Percentiles rank a stretch among this genome's conserved stretches.
These are phyloP conservation scores for Myiozetetes cayanensis DNA, from an alignment of 2,113 vertebrate genomes.

Conservation along the genomic window DNA sequence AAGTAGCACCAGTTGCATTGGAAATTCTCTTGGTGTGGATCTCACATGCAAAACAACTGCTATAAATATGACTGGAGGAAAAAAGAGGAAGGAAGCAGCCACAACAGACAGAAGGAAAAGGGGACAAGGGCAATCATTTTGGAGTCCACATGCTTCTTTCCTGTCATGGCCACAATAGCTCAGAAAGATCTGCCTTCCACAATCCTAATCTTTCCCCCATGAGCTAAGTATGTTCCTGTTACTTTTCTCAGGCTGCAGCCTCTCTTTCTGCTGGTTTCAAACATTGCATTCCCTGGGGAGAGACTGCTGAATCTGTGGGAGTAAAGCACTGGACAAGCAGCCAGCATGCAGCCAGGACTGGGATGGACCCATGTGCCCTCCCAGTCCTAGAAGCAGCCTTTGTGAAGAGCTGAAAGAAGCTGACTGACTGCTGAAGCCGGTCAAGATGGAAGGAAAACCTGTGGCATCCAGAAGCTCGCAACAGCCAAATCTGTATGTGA, in stretches of 20 bases:
- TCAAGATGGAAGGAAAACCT: neutral
- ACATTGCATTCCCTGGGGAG: neutral
- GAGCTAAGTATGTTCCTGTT: neutral
- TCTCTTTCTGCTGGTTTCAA: neutral
- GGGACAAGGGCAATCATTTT: neutral
- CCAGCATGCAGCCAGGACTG: neutral
- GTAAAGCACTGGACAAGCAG: neutral
- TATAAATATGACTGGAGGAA: conserved; percentile 39
- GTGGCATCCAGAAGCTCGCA: neutral
- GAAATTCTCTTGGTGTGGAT: conserved; percentile 56
- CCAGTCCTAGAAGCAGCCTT: neutral
- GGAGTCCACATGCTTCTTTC: neutral
- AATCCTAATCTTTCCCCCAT: neutral
- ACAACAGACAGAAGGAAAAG: neutral
- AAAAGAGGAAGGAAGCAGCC: conserved; percentile 47
- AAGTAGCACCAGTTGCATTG: conserved; percentile 36
- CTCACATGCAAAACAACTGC: conserved; percentile 21
- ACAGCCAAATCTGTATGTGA: neutral
- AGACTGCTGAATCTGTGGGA: neutral
- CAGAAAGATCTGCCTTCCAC: neutral
- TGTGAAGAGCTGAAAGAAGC: neutral
- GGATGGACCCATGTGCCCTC: neutral
- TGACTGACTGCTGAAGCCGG: neutral
- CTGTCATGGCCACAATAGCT: neutral
- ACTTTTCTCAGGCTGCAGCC: neutral